Evolutionary conservation across 2,888 invertebrate species (phyloP).

Genomic region (Nineta flava): DNA sequence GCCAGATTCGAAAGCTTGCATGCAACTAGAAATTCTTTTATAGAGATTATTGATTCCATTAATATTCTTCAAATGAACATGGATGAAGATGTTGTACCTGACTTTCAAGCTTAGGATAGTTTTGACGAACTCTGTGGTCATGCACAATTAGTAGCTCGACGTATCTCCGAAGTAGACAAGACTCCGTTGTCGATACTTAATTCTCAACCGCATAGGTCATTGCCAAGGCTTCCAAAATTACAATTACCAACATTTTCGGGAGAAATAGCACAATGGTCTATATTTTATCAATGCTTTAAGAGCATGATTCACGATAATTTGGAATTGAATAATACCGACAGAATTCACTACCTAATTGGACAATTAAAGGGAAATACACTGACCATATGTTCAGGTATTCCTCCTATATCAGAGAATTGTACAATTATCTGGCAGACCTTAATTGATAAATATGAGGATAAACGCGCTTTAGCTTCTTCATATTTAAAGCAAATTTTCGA

Average conservation of each 20-base stretch:
- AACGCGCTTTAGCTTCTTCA: neutral
- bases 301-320: neutral
- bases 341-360: too few relatives aligned
- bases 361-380: neutral
- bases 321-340: too few relatives aligned
- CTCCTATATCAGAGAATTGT: neutral
- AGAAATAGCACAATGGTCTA: neutral
- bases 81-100: neutral
- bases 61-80: neutral
- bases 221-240: slow-evolving; percentile 1
- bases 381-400: neutral
- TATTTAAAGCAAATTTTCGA: neutral
- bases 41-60: neutral
- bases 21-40: neutral
- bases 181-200: neutral
- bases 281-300: neutral
- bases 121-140: neutral
- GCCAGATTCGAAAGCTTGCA: neutral
- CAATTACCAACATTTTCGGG: neutral
- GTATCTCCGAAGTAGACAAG: too few relatives aligned
- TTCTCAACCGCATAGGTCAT: neutral
- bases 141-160: too few relatives aligned
- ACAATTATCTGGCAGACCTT: neutral
- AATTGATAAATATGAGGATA: neutral
- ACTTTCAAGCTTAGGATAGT: neutral